phyloP scores from a whole-genome alignment of 2,113 vertebrate genomes.

The Nansenia antarctica region DNA sequence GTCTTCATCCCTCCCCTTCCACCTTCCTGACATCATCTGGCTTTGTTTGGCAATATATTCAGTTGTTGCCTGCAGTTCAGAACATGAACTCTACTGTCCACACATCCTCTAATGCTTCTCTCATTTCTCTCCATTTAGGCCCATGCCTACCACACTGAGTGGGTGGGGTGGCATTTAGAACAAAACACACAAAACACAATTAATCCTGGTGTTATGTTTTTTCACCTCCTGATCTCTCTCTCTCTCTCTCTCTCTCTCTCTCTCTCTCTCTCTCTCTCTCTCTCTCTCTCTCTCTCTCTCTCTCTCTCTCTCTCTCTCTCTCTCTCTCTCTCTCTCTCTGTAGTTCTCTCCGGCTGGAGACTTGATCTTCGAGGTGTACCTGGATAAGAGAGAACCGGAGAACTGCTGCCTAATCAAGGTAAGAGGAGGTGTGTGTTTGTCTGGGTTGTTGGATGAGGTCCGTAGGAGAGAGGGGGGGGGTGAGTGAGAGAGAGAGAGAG shows the following conservation, averaged over 20 bases:
- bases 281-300: background rate
- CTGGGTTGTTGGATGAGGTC: background rate
- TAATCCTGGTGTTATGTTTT: conserved; percentile 23
- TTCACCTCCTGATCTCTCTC: background rate
- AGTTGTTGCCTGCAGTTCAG: conserved; percentile 30
- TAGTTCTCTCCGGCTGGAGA: conserved; percentile 95
- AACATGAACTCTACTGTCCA: conserved; percentile 33
- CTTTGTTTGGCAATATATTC: background rate
- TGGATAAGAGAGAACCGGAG: conserved; percentile 88
- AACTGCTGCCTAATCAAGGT: conserved; percentile 93
- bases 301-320: background rate
- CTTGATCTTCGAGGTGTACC: conserved; percentile 93
- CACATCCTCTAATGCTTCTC: conserved; percentile 32
- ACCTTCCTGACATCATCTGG: conserved; percentile 16
- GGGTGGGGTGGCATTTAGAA: conserved; percentile 30
- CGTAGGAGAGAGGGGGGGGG: background rate
- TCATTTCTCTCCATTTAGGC: conserved; percentile 29
- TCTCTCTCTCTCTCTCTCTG: conserved; percentile 11
- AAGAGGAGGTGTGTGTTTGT: background rate
- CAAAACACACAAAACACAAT: conserved; percentile 51
- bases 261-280: conserved; percentile 73
- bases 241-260: background rate
- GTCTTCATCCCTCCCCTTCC: background rate
- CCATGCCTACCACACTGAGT: conserved; percentile 26
- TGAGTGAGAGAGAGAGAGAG: background rate